Conservation (phyloP, 2,797 vertebrate genomes). For the Coregonus ussuriensis region DNA sequence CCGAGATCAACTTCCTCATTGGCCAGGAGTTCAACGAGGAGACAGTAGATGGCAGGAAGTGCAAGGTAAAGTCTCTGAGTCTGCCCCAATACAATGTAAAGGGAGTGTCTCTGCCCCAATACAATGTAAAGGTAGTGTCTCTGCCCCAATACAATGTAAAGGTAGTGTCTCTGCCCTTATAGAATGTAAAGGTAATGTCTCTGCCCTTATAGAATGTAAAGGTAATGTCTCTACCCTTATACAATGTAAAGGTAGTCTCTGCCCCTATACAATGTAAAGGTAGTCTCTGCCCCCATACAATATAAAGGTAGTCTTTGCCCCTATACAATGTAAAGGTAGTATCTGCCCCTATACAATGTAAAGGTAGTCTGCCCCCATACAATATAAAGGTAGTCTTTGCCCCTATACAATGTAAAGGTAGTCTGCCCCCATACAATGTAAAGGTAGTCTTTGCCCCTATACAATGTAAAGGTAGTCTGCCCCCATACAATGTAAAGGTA, state of each 20-base stretch:
- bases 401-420: too few relatives aligned
- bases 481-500: too few relatives aligned
- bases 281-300: too few relatives aligned
- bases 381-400: background rate
- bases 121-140: background rate
- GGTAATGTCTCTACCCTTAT: background rate
- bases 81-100: background rate
- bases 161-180: too few relatives aligned
- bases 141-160: too few relatives aligned
- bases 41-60: conserved; percentile 95
- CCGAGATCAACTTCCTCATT: conserved; percentile 91
- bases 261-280: background rate
- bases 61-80: conserved; percentile 79
- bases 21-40: conserved; percentile 94
- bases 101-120: too few relatives aligned
- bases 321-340: background rate
- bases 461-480: too few relatives aligned
- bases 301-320: conserved; percentile 84
- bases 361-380: background rate
- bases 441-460: too few relatives aligned
- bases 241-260: background rate
- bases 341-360: background rate
- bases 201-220: too few relatives aligned
- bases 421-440: background rate
- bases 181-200: too few relatives aligned